Percentiles rank a stretch among this genome's conserved stretches.
These are phyloP conservation scores for Leptogaster cylindrica DNA, from an alignment of 2,888 invertebrate species.

Conservation along the genomic window DNA sequence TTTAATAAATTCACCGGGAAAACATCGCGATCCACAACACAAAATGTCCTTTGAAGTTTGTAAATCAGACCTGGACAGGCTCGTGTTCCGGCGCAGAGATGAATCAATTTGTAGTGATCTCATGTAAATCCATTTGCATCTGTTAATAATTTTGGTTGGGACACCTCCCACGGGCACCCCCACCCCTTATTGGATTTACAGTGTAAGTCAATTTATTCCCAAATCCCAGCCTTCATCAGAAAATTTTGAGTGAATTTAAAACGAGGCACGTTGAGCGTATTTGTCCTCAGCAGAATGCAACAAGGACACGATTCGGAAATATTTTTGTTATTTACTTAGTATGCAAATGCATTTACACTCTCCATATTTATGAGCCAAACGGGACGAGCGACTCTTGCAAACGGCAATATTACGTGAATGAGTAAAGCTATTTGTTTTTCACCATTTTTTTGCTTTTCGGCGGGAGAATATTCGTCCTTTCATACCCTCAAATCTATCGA, in stretches of 20 bases:
- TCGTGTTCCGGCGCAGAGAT: too few relatives aligned
- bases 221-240: background rate
- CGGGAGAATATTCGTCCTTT: conserved; percentile 4
- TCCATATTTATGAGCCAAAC: conserved; percentile 32
- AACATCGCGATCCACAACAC: too few relatives aligned
- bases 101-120: background rate
- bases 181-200: conserved; percentile 25
- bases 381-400: conserved; percentile 10
- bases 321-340: conserved; percentile 35
- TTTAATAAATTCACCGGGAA: too few relatives aligned
- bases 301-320: conserved; percentile 14
- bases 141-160: conserved; percentile 1
- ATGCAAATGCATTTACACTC: conserved; percentile 28
- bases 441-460: background rate
- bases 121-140: background rate
- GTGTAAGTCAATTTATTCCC: conserved; percentile 25
- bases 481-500: background rate
- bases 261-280: background rate
- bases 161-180: background rate
- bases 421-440: background rate
- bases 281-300: background rate
- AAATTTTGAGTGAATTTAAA: conserved; percentile 22
- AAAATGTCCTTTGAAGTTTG: too few relatives aligned
- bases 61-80: too few relatives aligned
- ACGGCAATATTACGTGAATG: background rate